Evolutionary conservation across 2,888 invertebrate genomes (phyloP).

Genomic region (Ariolimax columbianus): DNA sequence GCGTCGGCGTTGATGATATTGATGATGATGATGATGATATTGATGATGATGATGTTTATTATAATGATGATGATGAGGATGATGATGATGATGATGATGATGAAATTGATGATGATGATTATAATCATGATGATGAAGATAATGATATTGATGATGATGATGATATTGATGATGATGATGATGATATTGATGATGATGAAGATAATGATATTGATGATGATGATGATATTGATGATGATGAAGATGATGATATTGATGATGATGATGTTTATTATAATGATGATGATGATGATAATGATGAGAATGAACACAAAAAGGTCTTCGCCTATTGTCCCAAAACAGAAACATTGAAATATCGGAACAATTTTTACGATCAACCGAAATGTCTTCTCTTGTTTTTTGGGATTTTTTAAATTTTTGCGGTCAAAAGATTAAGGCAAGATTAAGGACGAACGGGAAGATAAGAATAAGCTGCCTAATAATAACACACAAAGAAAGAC

Average conservation of each 20-base stretch:
- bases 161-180: not conserved
- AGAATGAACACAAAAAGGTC: too few species aligned
- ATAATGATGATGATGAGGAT: not conserved
- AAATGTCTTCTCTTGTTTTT: too few species aligned
- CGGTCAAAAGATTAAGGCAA: too few species aligned
- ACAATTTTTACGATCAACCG: too few species aligned
- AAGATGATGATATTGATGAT: not conserved
- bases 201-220: not conserved
- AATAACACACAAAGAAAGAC: too few species aligned
- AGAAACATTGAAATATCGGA: too few species aligned
- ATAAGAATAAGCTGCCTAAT: too few species aligned
- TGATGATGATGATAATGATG: too few species aligned
- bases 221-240: not conserved
- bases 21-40: not conserved
- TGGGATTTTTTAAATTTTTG: too few species aligned
- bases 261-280: not conserved
- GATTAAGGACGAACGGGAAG: too few species aligned
- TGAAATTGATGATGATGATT: not conserved
- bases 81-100: not conserved
- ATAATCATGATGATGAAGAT: not conserved
- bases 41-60: not conserved
- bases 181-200: not conserved
- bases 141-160: not conserved
- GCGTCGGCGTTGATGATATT: not conserved
- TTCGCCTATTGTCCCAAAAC: too few species aligned